These are phyloP conservation scores for Tanaodytes sp. DNA, from an alignment of 2,888 invertebrate genomes.

Conservation along the genomic window DNA sequence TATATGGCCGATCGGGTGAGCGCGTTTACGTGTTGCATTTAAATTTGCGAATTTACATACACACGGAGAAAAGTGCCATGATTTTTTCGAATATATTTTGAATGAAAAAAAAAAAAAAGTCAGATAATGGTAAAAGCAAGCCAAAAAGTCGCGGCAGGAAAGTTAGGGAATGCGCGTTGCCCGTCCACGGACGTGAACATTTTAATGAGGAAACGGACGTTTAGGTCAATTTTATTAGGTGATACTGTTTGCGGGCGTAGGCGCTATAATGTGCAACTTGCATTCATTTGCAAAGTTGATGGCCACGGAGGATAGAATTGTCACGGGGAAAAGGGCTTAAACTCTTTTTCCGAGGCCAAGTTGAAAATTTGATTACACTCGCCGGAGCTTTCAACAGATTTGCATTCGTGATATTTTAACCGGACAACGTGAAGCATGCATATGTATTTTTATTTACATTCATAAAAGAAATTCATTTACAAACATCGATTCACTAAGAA, in stretches of 20 bases:
- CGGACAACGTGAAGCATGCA: too few species aligned
- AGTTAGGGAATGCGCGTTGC: conserved; percentile 64
- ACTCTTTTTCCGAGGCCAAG: background rate
- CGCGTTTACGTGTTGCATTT: conserved; percentile 25
- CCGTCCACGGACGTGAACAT: conserved; percentile 62
- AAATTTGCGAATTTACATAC: conserved; percentile 19
- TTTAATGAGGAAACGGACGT: conserved; percentile 71
- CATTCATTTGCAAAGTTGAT: conserved; percentile 43
- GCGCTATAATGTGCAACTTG: conserved; percentile 45
- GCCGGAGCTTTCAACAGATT: too few species aligned
- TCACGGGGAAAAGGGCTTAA: background rate
- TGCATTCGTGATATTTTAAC: too few species aligned
- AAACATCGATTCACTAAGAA: too few species aligned
- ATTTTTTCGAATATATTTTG: too few species aligned
- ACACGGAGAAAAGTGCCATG: too few species aligned
- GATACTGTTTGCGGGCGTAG: conserved; percentile 45
- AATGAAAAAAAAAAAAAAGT: conserved; percentile 23
- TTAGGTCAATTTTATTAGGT: conserved; percentile 60
- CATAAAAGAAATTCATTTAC: too few species aligned
- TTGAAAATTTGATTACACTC: too few species aligned
- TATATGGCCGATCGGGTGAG: conserved; percentile 3
- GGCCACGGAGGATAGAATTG: background rate
- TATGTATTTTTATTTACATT: too few species aligned
- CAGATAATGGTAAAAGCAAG: conserved; percentile 6
- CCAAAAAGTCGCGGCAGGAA: conserved; percentile 56